A percentile compares a stretch with the other conserved stretches of the same genome.
Conservation (phyloP, 2,888 invertebrate genomes). For the Pandemis corylana region DNA sequence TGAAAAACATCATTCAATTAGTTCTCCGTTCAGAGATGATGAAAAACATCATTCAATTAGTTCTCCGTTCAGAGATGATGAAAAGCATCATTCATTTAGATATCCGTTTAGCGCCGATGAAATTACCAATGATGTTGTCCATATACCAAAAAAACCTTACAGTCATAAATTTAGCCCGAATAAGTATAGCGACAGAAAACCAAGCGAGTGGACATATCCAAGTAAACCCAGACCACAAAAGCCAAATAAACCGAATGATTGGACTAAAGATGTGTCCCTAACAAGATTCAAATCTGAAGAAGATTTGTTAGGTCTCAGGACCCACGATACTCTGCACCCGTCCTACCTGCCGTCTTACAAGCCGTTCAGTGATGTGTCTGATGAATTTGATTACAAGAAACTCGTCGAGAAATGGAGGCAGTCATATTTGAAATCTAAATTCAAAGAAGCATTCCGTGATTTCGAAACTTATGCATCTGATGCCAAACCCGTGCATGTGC, state of each 20-base stretch:
- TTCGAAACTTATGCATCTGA: conserved; percentile 73
- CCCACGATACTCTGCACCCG: conserved; percentile 73
- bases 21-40: too few species aligned
- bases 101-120: conserved; percentile 56
- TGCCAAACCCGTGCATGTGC: conserved; percentile 69
- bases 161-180: conserved; percentile 55
- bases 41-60: conserved; percentile 56
- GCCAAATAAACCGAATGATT: conserved; percentile 60
- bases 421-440: conserved; percentile 74
- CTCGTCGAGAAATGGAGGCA: conserved; percentile 77
- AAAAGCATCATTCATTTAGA: conserved; percentile 61
- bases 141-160: conserved; percentile 70
- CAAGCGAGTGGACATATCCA: conserved; percentile 59
- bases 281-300: conserved; percentile 77
- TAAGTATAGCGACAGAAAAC: conserved; percentile 60
- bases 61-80: not conserved
- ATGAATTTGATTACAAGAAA: conserved; percentile 71
- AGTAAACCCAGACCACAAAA: conserved; percentile 61
- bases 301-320: conserved; percentile 75
- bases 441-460: conserved; percentile 66
- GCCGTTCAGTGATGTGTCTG: conserved; percentile 58
- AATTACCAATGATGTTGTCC: conserved; percentile 65
- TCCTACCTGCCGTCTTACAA: conserved; percentile 69
- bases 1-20: conserved; percentile 43
- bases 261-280: conserved; percentile 64